phyloP scores from a whole-genome alignment of 2,888 invertebrate genomes.

The Sphaerophoria taeniata region DNA sequence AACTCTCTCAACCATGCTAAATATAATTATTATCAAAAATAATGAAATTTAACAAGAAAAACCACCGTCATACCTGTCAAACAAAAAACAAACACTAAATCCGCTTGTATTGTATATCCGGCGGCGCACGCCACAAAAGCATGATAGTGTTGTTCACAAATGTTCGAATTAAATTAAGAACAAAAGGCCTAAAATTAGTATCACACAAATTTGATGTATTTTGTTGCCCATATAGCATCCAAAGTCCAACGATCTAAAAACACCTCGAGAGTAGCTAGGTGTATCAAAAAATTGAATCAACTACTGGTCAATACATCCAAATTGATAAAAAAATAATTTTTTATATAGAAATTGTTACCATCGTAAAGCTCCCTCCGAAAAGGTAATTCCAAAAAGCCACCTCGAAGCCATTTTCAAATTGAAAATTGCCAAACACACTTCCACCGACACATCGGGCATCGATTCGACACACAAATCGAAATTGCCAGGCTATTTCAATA shows the following conservation, averaged over 20 bases:
- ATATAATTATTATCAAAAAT: constrained; percentile 8
- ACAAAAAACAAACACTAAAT: neutral
- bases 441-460: neutral
- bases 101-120: constrained; percentile 10
- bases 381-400: constrained; percentile 15
- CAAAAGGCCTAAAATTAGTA: constrained; percentile 12
- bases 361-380: constrained; percentile 12
- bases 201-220: constrained; percentile 19
- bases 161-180: constrained; percentile 18
- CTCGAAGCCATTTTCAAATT: constrained; percentile 33
- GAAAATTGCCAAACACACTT: constrained; percentile 20
- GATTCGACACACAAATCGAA: neutral
- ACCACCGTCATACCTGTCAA: constrained; percentile 25
- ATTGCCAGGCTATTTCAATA: neutral
- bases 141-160: constrained; percentile 28
- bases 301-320: neutral
- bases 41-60: neutral
- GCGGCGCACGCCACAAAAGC: constrained; percentile 6
- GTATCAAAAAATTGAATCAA: constrained; percentile 15
- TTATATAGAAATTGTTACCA: neutral
- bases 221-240: neutral
- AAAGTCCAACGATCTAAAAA: neutral
- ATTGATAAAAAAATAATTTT: neutral
- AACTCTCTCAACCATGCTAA: constrained; percentile 30
- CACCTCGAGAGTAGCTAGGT: constrained; percentile 8